Evolutionary conservation across 1,140 invertebrate species (phyloP).

Genomic region (Maconellicoccus hirsutus): DNA sequence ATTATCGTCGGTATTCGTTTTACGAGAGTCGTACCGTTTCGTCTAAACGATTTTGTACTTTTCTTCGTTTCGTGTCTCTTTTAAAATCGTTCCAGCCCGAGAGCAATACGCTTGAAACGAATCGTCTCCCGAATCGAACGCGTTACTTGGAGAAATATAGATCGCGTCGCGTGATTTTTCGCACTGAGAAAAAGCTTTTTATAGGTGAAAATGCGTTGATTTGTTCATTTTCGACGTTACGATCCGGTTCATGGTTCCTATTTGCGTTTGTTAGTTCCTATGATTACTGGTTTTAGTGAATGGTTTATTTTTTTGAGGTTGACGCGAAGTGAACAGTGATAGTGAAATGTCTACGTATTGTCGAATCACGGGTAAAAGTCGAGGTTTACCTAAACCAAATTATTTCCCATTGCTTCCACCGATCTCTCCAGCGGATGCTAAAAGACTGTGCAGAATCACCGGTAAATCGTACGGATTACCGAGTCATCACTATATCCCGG

Average conservation of each 20-base stretch:
- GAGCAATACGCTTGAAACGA: no score
- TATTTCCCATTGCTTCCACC: constrained; percentile 70
- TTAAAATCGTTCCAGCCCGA: not conserved
- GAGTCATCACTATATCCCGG: constrained; percentile 67
- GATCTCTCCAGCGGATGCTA: constrained; percentile 65
- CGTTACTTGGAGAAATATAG: no score
- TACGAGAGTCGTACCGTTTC: no score
- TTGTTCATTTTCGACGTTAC: no score
- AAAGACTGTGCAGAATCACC: constrained; percentile 65
- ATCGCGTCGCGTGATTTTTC: no score
- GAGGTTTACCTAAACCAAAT: constrained; percentile 66
- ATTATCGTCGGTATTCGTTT: constrained; percentile 7
- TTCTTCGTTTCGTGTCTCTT: no score
- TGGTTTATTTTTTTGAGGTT: not conserved
- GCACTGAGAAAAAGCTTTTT: no score
- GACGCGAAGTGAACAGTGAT: constrained; percentile 5
- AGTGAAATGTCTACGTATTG: constrained; percentile 44
- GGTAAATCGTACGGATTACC: constrained; percentile 64
- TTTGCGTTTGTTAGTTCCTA: not conserved
- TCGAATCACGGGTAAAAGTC: constrained; percentile 66
- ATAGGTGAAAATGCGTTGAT: no score
- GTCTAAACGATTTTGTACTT: no score
- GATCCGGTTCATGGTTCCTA: not conserved
- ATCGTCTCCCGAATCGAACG: no score
- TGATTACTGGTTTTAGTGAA: not conserved